Base-by-base conservation (phyloP, 1,140 invertebrate species). In the Epicauta chinensis region DNA sequence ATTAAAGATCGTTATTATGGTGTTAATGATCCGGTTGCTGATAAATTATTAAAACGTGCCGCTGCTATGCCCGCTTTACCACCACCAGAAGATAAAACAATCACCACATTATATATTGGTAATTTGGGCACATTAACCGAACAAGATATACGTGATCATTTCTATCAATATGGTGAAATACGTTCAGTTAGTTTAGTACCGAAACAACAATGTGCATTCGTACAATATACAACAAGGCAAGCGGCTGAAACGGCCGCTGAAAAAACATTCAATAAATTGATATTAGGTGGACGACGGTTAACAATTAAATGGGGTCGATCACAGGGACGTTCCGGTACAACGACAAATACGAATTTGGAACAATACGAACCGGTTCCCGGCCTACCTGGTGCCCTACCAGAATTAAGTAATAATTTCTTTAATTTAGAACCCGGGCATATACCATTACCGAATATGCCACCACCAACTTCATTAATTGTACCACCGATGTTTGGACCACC, bases 91-190 rank as follows among this genome's bases (percentile, higher is more conserved):
- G 97, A 99, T 66, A 88, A 87, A 64, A 87, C 86, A 13, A 97
- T 99, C 6, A 98, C 96, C 0, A 99, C 97, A 3, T 71, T 99
- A 0, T 99, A 98, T 69, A 82, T 99, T 30, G 96, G 90, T 3
- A 97, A 97, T 69, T 70, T 98, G 5, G 89, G 91, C 0, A 91
- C 94, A 49, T 80, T 98, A 14, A 86, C 82, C 1, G 97, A 99
- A 67, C 88, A 92, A 55, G 92, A 97, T 65, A 74, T 99, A 2
- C 80, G 83, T 81, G 87, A 93, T 72, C 83, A 92, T 67, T 99
- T 99, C 68, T 99, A 99, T 75, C 96, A 99, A 70, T 99, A 91
- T 76, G 97, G 97, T n/a, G 97, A 99, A 73, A 97, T 99, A 45
- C 81, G 97, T 15, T 89, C 87, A 2, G 79, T 99, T 1, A 95